Evolutionary conservation across 92 coral and sea anemone genomes (phyloP), one percentile per base, ranked within the genome.

Genomic region (Montipora capitata): DNA sequence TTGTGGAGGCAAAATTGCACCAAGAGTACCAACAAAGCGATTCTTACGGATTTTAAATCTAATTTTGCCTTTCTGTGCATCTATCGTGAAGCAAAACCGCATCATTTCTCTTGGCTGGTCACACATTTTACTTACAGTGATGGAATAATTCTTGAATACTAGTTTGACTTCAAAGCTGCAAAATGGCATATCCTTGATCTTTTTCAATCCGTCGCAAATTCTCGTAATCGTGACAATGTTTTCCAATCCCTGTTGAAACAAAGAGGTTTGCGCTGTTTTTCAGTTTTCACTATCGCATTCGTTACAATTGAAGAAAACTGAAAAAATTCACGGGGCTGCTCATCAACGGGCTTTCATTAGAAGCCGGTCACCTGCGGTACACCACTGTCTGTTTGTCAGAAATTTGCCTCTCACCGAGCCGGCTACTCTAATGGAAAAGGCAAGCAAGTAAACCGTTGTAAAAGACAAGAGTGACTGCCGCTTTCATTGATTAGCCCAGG

Each of bases 111-210:
- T 54, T 0, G 59, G 10, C 15, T 54, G 59, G 2, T 64, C 57
- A 12, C 17, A 64, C 59, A 20, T 48, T 40, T 67, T 85, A 12
- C 40, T 58, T 4, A 85, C 66, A 74, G 17, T 13, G 18, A 85
- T 39, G 44, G 89, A 27, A 56, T 85, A 64, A 40, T 76, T 20
- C 51, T 68, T 49, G 4, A 85, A 10, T 14, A 42, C 7, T 4
- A 85, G 56, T 58, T 85, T 77, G 40, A 49, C 81, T 27, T 76
- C 83, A 13, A 83, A 83, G 61, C 79, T 72, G 62, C 80, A 83
- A 17, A 59, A 16, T 7, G 87, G 74, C 27, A 39, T 72, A 39
- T 13, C 12, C 44, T 43, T 58, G 14, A 72, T 72, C 43, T 56
- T 40, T 16, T 54, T 10, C 12, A 67, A 10, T 67, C 72, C 43